Conservation (phyloP, 2,113 vertebrate species). For the Meleagris gallopavo region DNA sequence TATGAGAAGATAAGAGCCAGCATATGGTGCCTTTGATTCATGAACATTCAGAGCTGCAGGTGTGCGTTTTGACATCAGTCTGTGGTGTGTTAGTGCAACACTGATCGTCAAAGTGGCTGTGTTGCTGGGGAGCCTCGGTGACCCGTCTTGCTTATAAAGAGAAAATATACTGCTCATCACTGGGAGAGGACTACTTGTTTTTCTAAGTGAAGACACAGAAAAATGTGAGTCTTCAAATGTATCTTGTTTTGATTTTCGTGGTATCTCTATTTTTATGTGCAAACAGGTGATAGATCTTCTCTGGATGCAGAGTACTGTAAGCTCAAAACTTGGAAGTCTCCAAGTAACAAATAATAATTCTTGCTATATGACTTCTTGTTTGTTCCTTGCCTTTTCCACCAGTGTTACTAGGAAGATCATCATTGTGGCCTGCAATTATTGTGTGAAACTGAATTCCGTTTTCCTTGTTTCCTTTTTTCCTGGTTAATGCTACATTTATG, state of each 20-base stretch:
- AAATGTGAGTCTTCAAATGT: background rate
- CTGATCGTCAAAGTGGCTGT: background rate
- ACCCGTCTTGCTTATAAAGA: background rate
- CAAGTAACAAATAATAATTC: background rate
- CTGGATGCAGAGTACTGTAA: background rate
- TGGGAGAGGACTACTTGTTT: background rate
- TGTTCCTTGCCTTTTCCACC: background rate
- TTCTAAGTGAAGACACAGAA: background rate
- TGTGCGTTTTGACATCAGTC: background rate
- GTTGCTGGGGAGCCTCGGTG: background rate
- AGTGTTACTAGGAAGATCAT: background rate
- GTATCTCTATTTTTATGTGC: background rate
- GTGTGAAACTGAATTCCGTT: background rate
- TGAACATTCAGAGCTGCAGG: background rate
- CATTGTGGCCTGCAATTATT: background rate
- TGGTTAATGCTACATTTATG: background rate
- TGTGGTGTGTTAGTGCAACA: background rate
- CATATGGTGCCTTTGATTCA: constrained; percentile 10
- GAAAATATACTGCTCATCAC: rapidly evolving
- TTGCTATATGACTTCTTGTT: background rate
- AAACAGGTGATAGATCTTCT: background rate
- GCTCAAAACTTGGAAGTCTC: background rate
- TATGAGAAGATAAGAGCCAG: background rate
- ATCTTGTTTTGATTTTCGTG: background rate
- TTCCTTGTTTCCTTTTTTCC: background rate